Evolutionary conservation across 2,888 invertebrate genomes (phyloP).

Genomic region (Folsomia candida): DNA sequence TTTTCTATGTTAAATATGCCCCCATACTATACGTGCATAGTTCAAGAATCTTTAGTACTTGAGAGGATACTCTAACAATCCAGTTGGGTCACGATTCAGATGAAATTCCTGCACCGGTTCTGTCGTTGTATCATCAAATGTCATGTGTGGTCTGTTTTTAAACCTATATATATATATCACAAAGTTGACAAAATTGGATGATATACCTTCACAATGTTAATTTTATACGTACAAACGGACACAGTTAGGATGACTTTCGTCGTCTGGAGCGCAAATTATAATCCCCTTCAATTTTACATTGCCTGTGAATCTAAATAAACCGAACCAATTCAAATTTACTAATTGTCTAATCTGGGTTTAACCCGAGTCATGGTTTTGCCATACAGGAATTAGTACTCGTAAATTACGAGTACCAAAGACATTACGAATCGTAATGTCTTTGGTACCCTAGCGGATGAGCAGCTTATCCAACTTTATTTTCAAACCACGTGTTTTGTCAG

Average conservation of each 20-base stretch:
- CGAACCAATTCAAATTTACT: not conserved
- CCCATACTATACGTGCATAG: not conserved
- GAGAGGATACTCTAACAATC: slow-evolving; percentile 80
- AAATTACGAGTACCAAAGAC: not conserved
- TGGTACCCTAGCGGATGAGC: no score
- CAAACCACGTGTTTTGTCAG: no score
- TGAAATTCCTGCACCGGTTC: slow-evolving; percentile 88
- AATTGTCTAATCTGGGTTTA: no score
- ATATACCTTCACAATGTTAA: not conserved
- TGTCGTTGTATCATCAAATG: slow-evolving; percentile 78
- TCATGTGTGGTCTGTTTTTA: slow-evolving; percentile 91
- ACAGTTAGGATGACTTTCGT: slow-evolving; percentile 77
- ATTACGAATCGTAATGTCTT: no score
- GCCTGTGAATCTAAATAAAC: slow-evolving; percentile 72
- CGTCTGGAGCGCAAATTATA: slow-evolving; percentile 84
- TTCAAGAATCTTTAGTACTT: slow-evolving; percentile 65
- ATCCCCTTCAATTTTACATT: slow-evolving; percentile 93
- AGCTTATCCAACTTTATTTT: no score
- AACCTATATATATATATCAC: slow-evolving; percentile 71
- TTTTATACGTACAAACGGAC: slow-evolving; percentile 74
- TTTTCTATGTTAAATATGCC: slow-evolving; percentile 52
- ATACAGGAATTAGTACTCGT: not conserved
- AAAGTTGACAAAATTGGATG: no score
- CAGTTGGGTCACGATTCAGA: slow-evolving; percentile 72
- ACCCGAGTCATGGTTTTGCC: no score